phyloP scores from a whole-genome alignment of 2,113 vertebrate genomes.

The Fregata magnificens region DNA sequence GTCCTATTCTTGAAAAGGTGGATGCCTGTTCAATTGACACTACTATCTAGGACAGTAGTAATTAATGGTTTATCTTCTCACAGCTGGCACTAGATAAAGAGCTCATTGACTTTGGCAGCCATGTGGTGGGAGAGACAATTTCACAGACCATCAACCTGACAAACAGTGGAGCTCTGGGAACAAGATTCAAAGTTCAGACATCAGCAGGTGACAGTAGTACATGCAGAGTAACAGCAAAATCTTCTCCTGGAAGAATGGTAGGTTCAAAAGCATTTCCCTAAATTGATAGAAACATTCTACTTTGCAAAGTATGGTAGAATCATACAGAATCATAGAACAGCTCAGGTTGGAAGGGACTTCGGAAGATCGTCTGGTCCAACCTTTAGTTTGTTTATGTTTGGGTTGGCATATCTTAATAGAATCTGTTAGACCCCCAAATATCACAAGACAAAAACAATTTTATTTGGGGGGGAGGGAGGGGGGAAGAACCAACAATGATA shows the following conservation, averaged over 20 bases:
- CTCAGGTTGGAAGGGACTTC: background rate
- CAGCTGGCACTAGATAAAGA: constrained; percentile 88
- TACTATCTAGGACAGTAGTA: constrained; percentile 8
- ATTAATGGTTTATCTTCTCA: constrained; percentile 25
- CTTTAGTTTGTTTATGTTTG: background rate
- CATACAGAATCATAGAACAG: background rate
- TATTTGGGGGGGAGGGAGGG: too few relatives aligned
- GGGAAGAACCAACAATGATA: too few relatives aligned
- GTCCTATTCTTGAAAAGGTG: background rate
- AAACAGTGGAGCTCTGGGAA: constrained; percentile 86
- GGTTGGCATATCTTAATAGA: background rate
- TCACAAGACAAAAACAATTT: background rate
- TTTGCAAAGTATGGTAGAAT: background rate
- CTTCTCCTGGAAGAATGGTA: constrained; percentile 48
- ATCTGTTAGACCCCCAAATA: background rate
- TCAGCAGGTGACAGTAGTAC: constrained; percentile 11
- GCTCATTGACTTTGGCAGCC: constrained; percentile 86
- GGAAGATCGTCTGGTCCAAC: background rate
- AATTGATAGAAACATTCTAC: background rate
- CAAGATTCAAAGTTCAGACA: constrained; percentile 74
- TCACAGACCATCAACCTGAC: constrained; percentile 83
- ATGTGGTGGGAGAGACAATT: constrained; percentile 87
- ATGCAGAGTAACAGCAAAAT: background rate
- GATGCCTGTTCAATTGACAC: background rate
- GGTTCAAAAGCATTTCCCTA: background rate